phyloP scores from a whole-genome alignment of 2,888 invertebrate species.

The Coenonympha arcania region DNA sequence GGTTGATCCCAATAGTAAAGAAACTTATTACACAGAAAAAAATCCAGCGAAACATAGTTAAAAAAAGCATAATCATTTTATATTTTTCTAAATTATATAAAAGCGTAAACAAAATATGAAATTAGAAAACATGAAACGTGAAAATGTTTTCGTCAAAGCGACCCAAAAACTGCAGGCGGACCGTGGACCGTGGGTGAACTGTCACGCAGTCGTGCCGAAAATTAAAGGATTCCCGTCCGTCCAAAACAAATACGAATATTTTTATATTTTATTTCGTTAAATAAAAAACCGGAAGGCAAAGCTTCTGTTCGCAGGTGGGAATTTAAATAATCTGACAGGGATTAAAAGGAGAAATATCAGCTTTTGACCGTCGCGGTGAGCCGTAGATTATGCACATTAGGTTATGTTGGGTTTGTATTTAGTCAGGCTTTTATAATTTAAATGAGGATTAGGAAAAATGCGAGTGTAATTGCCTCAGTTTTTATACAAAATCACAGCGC shows the following conservation, averaged over 20 bases:
- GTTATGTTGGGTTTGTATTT: conserved; percentile 52
- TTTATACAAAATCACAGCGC: conserved; percentile 9
- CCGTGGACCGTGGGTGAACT: conserved; percentile 44
- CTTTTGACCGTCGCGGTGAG: conserved; percentile 66
- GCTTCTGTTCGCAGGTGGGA: conserved; percentile 67
- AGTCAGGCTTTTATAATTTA: conserved; percentile 54
- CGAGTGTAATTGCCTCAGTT: conserved; percentile 29
- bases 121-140: conserved; percentile 48
- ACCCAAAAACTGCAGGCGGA: conserved; percentile 51
- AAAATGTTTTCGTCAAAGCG: conserved; percentile 60
- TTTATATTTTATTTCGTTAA: conserved; percentile 73
- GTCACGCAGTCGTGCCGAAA: conserved; percentile 67
- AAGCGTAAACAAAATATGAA: conserved; percentile 38
- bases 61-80: background rate
- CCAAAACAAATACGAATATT: conserved; percentile 74
- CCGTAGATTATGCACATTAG: conserved; percentile 60
- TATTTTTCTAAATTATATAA: conserved; percentile 28
- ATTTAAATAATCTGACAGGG: conserved; percentile 75
- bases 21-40: too few species aligned
- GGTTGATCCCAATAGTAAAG: too few species aligned
- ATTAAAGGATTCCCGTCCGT: conserved; percentile 71
- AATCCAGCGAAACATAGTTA: background rate
- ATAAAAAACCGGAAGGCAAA: conserved; percentile 59
- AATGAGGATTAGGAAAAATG: conserved; percentile 43
- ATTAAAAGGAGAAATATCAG: conserved; percentile 74